phyloP scores from a whole-genome alignment of 53 echinoderm and acorn worm genomes.

The Apostichopus leukothele region DNA sequence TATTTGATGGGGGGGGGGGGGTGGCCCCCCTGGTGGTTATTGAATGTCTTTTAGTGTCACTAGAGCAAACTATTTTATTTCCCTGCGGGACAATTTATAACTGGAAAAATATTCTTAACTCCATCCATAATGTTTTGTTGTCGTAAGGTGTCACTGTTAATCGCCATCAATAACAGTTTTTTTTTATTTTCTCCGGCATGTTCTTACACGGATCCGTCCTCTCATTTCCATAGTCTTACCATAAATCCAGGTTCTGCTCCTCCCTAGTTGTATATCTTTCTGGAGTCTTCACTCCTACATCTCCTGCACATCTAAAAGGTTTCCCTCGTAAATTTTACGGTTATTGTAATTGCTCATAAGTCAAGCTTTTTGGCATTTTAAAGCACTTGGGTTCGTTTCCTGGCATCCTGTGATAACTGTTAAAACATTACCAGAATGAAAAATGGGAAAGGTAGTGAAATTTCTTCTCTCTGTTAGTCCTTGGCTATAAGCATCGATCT shows the following conservation, averaged over 20 bases:
- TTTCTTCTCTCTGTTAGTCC: background rate
- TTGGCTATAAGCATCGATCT: background rate
- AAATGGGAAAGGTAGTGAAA: background rate
- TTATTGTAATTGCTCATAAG: conserved; percentile 48
- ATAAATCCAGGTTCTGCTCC: conserved; percentile 15
- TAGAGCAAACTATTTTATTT: conserved; percentile 6
- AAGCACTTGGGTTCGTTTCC: conserved; percentile 21
- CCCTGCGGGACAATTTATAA: conserved; percentile 17
- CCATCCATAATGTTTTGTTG: conserved; percentile 40
- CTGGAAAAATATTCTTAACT: conserved; percentile 33
- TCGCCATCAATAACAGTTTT: conserved; percentile 16
- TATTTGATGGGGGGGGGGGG: background rate
- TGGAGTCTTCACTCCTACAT: conserved; percentile 26
- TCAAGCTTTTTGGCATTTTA: conserved; percentile 36
- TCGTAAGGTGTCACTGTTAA: conserved; percentile 22
- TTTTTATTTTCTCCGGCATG: background rate
- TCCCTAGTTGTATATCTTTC: conserved; percentile 23
- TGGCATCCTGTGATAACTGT: conserved; percentile 31
- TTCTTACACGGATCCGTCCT: background rate
- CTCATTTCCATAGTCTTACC: conserved; percentile 32
- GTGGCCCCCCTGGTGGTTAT: background rate
- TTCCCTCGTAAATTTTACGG: conserved; percentile 37
- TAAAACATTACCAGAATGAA: conserved; percentile 35
- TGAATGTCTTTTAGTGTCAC: conserved; percentile 11
- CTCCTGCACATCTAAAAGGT: conserved; percentile 26